Evolutionary conservation across 2,797 vertebrate genomes (phyloP), one percentile per base, ranked within the genome.

Genomic region (Hypotaenidia okinawae): DNA sequence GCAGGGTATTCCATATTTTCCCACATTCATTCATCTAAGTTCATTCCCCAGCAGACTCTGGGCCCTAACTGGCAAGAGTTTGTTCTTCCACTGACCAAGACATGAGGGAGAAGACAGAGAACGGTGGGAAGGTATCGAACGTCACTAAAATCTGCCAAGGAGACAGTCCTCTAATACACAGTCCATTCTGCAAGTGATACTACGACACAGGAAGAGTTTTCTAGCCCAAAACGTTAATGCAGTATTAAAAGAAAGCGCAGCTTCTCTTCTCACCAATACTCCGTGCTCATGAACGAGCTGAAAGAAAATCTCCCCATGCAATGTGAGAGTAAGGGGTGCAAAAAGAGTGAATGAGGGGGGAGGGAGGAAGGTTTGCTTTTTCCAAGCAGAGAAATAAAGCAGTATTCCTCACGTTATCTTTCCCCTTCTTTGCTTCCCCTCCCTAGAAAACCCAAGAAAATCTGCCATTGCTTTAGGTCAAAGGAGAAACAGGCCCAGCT

Each of bases 401-500:
- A 35, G 37, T 52, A 87, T 63, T 90, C 67, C 54, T 93, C 47
- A 47, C 0, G 0, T 58, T 58, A 54, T 39, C n/a, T 62, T 82
- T 76, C 84, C 62, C 84, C 69, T 49, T 78, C 72, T 61, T 87
- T 41, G 30, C 24, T 16, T 70, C 30, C 43, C 89, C n/a, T 33
- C 63, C 70, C 78, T 54, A 33, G 61, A 89, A 88, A 93, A 72
- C 33, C 55, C 74, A 95, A 94, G 90, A 90, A 97, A 96, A 94
- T 70, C 84, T 96, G 95, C 96, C 78, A 85, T 75, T 61, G 78
- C 97, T 97, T 91, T 81, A 95, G 91, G 91, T 98, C 97, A 97
- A 97, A 97, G 91, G 92, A 96, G 97, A 98, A 97, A 93, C 87
- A 96, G 94, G 68, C 95, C 97, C 96, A 97, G 93, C 94, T 97